A percentile compares a stretch with the other conserved stretches of the same genome.
Conservation (phyloP, 2,113 vertebrate species). For the Pyxicephalus adspersus region DNA sequence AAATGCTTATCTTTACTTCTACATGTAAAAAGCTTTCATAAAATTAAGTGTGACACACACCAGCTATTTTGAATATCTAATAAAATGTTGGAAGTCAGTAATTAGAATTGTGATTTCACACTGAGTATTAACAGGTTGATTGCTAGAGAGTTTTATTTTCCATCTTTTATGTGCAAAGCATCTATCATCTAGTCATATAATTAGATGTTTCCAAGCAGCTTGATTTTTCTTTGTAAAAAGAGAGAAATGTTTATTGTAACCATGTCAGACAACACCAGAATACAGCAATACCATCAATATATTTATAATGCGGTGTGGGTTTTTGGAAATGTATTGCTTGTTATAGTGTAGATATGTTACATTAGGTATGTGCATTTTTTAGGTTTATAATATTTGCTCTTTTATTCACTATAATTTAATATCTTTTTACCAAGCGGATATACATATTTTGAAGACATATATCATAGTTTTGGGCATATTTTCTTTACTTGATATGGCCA, state of each 20-base stretch:
- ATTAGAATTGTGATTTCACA: constrained; percentile 38
- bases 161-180: constrained; percentile 14
- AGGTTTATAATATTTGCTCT: no score
- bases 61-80: constrained; percentile 31
- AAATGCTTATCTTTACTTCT: not conserved
- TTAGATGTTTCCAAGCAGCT: constrained; percentile 5
- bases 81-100: constrained; percentile 19
- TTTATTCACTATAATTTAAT: no score
- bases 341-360: no score
- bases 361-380: no score
- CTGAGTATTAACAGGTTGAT: constrained; percentile 27
- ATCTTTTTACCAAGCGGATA: no score
- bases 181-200: constrained; percentile 40
- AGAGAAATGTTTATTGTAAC: constrained; percentile 7
- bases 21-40: not conserved
- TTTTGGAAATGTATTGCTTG: not conserved
- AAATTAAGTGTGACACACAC: not conserved
- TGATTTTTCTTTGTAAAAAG: constrained; percentile 4
- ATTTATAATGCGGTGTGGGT: not conserved
- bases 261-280: not conserved
- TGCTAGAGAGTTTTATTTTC: constrained; percentile 11
- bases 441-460: no score
- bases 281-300: not conserved
- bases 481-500: no score
- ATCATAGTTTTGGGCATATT: no score